phyloP scores from a whole-genome alignment of 2,113 vertebrate genomes.

The Aegotheles bennettii region DNA sequence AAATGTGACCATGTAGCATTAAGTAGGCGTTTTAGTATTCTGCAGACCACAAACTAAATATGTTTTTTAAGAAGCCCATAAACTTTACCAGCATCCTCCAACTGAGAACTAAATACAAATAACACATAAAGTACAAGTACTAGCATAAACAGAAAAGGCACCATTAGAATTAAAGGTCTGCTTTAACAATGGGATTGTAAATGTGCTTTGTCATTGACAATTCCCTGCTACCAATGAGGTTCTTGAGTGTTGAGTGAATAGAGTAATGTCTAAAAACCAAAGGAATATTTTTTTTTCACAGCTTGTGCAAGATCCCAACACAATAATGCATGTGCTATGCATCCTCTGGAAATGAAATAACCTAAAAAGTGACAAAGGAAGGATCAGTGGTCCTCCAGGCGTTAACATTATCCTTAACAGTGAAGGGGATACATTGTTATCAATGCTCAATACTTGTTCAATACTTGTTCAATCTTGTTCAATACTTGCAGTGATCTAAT shows the following conservation, averaged over 20 bases:
- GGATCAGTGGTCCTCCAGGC: neutral
- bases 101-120: neutral
- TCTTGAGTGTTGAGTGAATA: neutral
- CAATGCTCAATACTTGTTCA: neutral
- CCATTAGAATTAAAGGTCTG: neutral
- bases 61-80: neutral
- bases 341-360: neutral
- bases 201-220: neutral
- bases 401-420: neutral
- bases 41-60: neutral
- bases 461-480: neutral
- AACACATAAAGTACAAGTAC: neutral
- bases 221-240: neutral
- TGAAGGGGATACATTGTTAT: accelerated
- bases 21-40: neutral
- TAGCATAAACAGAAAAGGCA: neutral
- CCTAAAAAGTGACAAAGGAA: neutral
- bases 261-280: neutral
- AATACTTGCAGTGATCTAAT: neutral
- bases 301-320: neutral
- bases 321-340: neutral
- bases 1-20: neutral
- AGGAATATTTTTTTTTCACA: neutral
- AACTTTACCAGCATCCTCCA: neutral
- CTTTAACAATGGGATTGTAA: neutral